A percentile compares a stretch with the other conserved stretches of the same genome.
Conservation (phyloP, 1,140 invertebrate genomes). For the Radopholus similis region DNA sequence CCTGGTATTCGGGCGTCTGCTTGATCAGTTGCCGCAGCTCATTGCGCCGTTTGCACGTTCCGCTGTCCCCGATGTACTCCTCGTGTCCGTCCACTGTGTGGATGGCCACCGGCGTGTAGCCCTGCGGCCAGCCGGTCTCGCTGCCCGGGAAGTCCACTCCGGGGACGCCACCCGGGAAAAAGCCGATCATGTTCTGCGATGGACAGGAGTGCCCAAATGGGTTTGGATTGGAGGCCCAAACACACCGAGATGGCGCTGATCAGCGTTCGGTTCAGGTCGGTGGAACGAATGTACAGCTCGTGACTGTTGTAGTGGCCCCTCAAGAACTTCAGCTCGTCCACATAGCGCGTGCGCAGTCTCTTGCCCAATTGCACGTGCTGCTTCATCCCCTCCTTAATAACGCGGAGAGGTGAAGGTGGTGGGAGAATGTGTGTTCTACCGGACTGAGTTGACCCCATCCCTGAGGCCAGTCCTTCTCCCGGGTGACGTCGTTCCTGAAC, state of each 20-base stretch:
- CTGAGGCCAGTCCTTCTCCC: constrained; percentile 29
- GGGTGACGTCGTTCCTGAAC: constrained; percentile 22
- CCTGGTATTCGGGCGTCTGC: constrained; percentile 22
- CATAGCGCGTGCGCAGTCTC: constrained; percentile 14
- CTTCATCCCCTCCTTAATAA: constrained; percentile 21
- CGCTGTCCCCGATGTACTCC: constrained; percentile 14
- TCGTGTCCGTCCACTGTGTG: constrained; percentile 24
- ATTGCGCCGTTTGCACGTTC: neutral
- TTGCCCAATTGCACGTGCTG: constrained; percentile 22
- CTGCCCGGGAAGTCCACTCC: constrained; percentile 22
- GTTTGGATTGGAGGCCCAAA: neutral
- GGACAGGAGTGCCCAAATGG: neutral
- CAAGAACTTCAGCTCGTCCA: constrained; percentile 23
- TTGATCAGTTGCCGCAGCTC: constrained; percentile 1
- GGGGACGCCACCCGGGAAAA: constrained; percentile 13
- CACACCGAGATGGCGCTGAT: constrained; percentile 30
- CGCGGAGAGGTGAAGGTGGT: neutral
- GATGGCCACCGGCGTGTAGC: constrained; percentile 23
- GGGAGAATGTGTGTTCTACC: neutral
- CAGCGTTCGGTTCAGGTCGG: constrained; percentile 29
- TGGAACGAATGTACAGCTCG: constrained; percentile 30
- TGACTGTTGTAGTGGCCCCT: constrained; percentile 21
- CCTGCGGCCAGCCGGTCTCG: constrained; percentile 15
- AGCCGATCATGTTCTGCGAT: constrained; percentile 31
- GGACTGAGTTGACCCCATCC: constrained; percentile 29